Conservation (phyloP, 1,140 invertebrate genomes). For the Drosophila ironensis region DNA sequence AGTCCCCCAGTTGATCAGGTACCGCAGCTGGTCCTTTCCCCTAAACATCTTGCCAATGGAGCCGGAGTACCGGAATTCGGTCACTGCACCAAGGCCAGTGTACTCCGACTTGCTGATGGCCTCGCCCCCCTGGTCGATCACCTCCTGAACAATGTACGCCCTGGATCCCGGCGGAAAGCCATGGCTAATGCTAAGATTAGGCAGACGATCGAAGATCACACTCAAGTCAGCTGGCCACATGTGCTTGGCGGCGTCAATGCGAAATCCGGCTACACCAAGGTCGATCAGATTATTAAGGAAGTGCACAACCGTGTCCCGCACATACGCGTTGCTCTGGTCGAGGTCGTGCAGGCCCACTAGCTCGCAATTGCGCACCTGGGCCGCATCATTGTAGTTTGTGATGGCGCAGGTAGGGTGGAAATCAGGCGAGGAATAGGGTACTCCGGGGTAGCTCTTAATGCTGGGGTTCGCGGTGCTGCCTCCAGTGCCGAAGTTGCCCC, state of each 20-base stretch:
- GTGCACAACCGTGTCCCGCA: background rate
- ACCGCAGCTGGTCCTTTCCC: background rate
- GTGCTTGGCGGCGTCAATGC: background rate
- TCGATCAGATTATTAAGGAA: background rate
- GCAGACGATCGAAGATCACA: background rate
- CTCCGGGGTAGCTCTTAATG: background rate
- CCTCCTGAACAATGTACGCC: background rate
- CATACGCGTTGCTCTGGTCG: background rate
- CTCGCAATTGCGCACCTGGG: background rate
- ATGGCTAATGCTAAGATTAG: background rate
- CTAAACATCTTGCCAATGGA: background rate
- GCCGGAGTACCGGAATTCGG: background rate
- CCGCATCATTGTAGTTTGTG: background rate
- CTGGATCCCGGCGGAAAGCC: background rate
- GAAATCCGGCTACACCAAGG: background rate
- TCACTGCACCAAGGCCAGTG: background rate
- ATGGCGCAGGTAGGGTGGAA: background rate
- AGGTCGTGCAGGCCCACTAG: background rate
- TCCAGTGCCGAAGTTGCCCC: background rate
- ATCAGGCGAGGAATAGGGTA: background rate
- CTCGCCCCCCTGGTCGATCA: background rate
- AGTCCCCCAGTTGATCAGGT: background rate
- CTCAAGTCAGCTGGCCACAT: background rate
- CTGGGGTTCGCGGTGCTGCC: background rate
- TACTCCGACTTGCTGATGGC: background rate